Evolutionary conservation across 2,113 vertebrate species (phyloP).

Genomic region (Anthoscopus minutus): DNA sequence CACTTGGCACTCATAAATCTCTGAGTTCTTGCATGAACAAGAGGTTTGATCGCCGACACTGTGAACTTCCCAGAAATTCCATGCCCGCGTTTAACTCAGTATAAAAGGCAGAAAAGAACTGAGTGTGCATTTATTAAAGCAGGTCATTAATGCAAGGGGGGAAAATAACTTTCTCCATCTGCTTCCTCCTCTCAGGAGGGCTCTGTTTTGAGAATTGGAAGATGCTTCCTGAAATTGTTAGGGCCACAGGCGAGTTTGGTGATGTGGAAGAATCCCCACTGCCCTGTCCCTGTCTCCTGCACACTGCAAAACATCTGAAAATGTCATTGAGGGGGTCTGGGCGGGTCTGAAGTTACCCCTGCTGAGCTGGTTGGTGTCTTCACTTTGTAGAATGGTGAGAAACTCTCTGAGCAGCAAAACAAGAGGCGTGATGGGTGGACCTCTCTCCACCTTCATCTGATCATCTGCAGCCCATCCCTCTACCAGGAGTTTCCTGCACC

Average conservation of each 20-base stretch:
- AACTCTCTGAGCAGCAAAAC: background rate
- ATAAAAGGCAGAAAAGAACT: slow-evolving; percentile 19
- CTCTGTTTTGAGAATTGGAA: slow-evolving; percentile 16
- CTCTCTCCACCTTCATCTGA: background rate
- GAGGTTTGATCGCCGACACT: background rate
- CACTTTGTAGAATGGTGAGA: background rate
- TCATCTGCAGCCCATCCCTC: background rate
- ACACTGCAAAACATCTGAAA: background rate
- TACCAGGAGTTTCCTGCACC: background rate
- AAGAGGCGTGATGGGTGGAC: background rate
- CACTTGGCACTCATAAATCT: background rate
- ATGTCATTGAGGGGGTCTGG: background rate
- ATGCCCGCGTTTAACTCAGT: background rate
- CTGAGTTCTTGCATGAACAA: background rate
- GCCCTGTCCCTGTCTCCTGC: background rate
- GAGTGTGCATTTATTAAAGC: slow-evolving; percentile 38
- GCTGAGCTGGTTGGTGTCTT: accelerated
- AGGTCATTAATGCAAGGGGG: slow-evolving; percentile 18
- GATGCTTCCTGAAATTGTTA: slow-evolving; percentile 63
- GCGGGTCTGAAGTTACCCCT: background rate
- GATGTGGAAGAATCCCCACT: background rate
- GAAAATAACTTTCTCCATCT: slow-evolving; percentile 59
- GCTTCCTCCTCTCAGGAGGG: slow-evolving; percentile 36
- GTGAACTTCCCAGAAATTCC: background rate
- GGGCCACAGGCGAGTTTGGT: background rate